Conservation (phyloP, 2,888 invertebrate species). For the Luffia ferchaultella region DNA sequence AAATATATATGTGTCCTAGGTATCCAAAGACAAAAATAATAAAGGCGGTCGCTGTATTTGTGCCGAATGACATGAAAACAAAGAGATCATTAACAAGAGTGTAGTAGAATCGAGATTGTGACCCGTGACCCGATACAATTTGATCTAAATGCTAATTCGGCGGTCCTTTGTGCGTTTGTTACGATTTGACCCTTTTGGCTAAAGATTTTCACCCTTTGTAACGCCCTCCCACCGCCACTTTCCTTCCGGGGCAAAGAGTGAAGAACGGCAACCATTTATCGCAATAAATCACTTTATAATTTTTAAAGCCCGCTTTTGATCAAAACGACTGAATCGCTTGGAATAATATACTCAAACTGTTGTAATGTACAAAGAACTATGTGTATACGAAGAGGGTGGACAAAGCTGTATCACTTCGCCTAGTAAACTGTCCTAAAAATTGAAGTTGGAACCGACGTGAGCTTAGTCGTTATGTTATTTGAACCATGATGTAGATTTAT, state of each 20-base stretch:
- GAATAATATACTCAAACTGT: no score
- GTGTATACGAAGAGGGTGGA: no score
- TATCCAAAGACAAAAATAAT: no score
- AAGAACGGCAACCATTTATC: background rate
- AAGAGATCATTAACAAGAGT: background rate
- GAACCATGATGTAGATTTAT: no score
- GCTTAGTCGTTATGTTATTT: no score
- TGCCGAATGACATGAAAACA: background rate
- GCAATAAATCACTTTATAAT: background rate
- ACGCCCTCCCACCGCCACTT: background rate
- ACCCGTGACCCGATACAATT: background rate
- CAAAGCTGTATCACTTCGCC: no score
- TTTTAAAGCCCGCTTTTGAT: no score
- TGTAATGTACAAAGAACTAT: no score
- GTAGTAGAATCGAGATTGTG: background rate
- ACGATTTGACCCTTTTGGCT: background rate
- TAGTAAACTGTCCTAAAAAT: no score
- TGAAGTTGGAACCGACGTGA: no score
- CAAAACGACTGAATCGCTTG: no score
- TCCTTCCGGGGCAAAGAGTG: background rate
- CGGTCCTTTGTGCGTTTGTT: background rate
- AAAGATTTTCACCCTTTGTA: background rate
- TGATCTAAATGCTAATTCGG: background rate
- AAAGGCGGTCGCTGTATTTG: background rate
- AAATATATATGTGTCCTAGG: no score